These are phyloP conservation scores for Drosophila nigromelanica DNA, from an alignment of 1,140 invertebrate genomes.

Conservation along the genomic window DNA sequence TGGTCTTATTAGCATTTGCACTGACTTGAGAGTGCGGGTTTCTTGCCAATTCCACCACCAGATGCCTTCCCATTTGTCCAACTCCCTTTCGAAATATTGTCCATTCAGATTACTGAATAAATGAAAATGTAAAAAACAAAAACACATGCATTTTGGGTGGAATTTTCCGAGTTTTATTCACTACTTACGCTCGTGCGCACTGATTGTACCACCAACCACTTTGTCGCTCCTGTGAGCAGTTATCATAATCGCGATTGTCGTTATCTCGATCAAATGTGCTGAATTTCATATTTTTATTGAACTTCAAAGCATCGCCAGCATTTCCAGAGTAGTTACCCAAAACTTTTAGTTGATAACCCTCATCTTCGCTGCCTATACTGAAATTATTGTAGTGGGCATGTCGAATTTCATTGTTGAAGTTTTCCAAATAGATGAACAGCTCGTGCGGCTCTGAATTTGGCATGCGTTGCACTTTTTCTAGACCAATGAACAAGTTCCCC, in stretches of 20 bases:
- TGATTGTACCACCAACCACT: constrained; percentile 42
- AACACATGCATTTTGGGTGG: background rate
- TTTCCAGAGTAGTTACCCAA: constrained; percentile 18
- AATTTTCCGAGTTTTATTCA: background rate
- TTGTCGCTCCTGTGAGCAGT: constrained; percentile 18
- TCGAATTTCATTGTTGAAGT: constrained; percentile 10
- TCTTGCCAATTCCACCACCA: constrained; percentile 41
- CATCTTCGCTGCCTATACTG: constrained; percentile 23
- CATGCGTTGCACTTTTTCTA: constrained; percentile 32
- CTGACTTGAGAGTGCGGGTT: constrained; percentile 11
- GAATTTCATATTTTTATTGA: constrained; percentile 35
- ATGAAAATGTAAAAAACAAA: background rate
- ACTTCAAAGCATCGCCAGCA: constrained; percentile 24
- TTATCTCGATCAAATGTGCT: constrained; percentile 40
- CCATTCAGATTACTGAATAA: constrained; percentile 36
- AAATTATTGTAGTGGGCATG: constrained; percentile 30
- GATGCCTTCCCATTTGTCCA: constrained; percentile 38
- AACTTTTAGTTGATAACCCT: constrained; percentile 8
- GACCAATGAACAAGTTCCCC: constrained; percentile 23
- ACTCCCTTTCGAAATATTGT: constrained; percentile 15
- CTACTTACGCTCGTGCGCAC: constrained; percentile 35
- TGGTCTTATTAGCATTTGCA: constrained; percentile 38
- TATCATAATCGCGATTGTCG: constrained; percentile 17
- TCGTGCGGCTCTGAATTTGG: constrained; percentile 27
- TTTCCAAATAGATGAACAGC: constrained; percentile 25